Evolutionary conservation across 64 coral and sea anemone genomes (phyloP).

Genomic region (Stylophora pistillata): DNA sequence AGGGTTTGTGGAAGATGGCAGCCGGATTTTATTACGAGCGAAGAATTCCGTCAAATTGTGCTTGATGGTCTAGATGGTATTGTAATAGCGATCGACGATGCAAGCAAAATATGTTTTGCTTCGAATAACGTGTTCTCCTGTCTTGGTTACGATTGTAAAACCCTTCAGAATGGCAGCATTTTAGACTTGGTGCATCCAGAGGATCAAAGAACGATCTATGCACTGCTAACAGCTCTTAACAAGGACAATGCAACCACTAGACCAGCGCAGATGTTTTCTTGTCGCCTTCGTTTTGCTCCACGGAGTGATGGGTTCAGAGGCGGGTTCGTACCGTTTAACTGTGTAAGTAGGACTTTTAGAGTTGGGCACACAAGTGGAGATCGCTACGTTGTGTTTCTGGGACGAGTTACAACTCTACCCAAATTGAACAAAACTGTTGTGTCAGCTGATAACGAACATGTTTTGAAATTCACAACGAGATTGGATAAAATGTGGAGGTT

Average conservation of each 20-base stretch:
- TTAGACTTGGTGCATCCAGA: constrained; percentile 21
- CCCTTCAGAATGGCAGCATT: neutral
- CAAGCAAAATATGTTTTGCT: constrained; percentile 16
- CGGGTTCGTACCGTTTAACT: neutral
- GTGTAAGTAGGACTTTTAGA: constrained; percentile 1
- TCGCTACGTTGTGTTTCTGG: neutral
- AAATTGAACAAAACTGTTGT: neutral
- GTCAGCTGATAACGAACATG: neutral
- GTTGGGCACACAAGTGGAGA: neutral
- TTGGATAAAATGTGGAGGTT: constrained; percentile 40
- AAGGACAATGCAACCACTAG: neutral
- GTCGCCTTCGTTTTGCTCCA: constrained; percentile 19
- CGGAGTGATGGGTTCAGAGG: neutral
- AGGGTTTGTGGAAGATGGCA: constrained; percentile 45
- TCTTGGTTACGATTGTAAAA: neutral
- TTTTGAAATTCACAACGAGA: constrained; percentile 21
- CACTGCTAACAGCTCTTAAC: constrained; percentile 8
- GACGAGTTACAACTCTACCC: neutral
- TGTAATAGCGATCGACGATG: constrained; percentile 20
- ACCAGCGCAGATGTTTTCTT: neutral
- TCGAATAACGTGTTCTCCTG: constrained; percentile 19
- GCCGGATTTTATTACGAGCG: constrained; percentile 33
- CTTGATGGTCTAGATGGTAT: constrained; percentile 44
- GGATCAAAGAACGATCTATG: constrained; percentile 21
- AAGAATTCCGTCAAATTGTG: constrained; percentile 50